phyloP scores from a whole-genome alignment of 1,140 invertebrate species.

The Zaprionus davidi region DNA sequence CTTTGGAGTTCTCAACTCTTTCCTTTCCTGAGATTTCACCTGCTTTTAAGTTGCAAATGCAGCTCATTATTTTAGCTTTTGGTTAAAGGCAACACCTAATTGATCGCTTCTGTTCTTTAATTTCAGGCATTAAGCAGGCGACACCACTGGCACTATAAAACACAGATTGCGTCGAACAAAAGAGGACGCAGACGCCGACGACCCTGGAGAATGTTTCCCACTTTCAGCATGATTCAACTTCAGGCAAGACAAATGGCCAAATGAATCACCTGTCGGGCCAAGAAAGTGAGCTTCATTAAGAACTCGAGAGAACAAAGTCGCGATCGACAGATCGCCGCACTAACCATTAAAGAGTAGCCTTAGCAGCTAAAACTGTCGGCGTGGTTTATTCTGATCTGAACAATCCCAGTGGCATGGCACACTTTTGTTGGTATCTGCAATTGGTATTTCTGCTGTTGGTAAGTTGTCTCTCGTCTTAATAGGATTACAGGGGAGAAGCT shows the following conservation, averaged over 20 bases:
- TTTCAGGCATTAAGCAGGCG: conserved; percentile 69
- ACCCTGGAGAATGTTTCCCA: conserved; percentile 36
- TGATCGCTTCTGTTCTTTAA: conserved; percentile 59
- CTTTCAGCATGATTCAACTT: conserved; percentile 57
- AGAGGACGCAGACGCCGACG: conserved; percentile 4
- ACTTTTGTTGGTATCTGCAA: conserved; percentile 79
- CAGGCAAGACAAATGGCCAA: conserved; percentile 52
- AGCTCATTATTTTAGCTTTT: conserved; percentile 19
- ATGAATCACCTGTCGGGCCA: conserved; percentile 61
- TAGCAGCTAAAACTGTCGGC: conserved; percentile 11
- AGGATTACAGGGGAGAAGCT: neutral
- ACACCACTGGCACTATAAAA: conserved; percentile 1
- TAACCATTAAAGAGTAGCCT: neutral
- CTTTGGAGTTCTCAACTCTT: neutral
- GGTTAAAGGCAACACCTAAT: conserved; percentile 47
- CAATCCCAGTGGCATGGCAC: conserved; percentile 66
- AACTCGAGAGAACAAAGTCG: conserved; percentile 41
- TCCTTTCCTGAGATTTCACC: neutral
- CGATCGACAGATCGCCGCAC: conserved; percentile 3
- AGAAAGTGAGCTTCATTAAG: conserved; percentile 67
- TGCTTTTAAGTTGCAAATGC: neutral
- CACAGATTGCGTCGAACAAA: neutral
- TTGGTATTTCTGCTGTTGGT: conserved; percentile 73
- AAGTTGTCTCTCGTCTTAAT: conserved; percentile 41
- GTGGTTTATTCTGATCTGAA: conserved; percentile 31